Evolutionary conservation across 2,888 invertebrate species (phyloP).

Genomic region (Campoplex capitator): DNA sequence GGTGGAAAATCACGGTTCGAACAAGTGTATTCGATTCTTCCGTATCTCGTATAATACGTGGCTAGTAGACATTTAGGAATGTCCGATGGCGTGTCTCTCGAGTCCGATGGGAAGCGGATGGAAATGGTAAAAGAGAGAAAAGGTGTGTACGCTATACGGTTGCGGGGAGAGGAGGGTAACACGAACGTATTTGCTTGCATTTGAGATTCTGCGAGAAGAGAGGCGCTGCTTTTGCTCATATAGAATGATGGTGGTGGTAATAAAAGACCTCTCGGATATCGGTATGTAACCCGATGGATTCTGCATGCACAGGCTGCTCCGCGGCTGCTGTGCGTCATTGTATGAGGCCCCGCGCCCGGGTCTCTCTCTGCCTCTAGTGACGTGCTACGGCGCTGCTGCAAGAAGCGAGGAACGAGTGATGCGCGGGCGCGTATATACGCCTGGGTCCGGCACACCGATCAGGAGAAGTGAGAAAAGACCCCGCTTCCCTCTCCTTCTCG

Average conservation of each 20-base stretch:
- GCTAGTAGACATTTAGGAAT: constrained; percentile 29
- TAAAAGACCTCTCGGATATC: constrained; percentile 30
- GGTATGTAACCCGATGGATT: constrained; percentile 11
- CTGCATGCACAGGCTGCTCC: not conserved
- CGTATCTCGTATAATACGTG: not conserved
- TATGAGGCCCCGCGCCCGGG: not conserved
- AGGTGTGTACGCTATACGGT: constrained; percentile 45
- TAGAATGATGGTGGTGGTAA: constrained; percentile 40
- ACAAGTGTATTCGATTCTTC: constrained; percentile 33
- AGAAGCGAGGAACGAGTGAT: constrained; percentile 8
- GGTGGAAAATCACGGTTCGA: constrained; percentile 2
- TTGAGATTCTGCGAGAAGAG: constrained; percentile 16
- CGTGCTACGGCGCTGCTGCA: constrained; percentile 1
- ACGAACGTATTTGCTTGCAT: constrained; percentile 28
- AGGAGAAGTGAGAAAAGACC: constrained; percentile 58
- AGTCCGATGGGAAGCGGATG: constrained; percentile 12
- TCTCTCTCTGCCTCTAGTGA: not conserved
- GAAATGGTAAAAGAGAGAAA: constrained; percentile 30
- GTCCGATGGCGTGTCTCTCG: constrained; percentile 26
- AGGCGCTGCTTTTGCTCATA: not conserved
- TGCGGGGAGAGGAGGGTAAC: constrained; percentile 16
- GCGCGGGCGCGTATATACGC: constrained; percentile 27
- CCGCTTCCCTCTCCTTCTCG: constrained; percentile 30
- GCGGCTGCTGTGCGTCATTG: constrained; percentile 18
- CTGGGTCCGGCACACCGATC: not conserved